Base-by-base conservation (phyloP, 2,888 invertebrate genomes). In the Drosophila limbata region DNA sequence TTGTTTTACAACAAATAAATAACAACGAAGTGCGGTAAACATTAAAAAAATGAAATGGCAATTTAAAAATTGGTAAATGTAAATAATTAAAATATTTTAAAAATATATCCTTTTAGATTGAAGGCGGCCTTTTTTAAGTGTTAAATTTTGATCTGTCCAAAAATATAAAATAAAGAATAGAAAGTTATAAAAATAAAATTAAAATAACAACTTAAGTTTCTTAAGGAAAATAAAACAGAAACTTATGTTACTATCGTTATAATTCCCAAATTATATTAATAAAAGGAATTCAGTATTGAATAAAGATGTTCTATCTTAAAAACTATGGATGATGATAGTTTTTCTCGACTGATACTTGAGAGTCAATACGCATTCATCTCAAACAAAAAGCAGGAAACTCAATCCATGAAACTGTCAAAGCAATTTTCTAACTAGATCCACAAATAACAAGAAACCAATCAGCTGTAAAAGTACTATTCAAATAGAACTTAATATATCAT, bases 371-470 rank as follows among this genome's bases (percentile, higher is more conserved):
- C 31, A 19, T 42, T 5, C 31, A 44, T 21, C n/a, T 31, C 6
- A n/a, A 53, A 53, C 17, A 19, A 31, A 55, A 55, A 56, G 35
- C 25, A 25, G 28, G 42, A 39, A 45, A 62, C 25, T 35, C 51
- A 28, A 61, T 37, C 21, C 42, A 31, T 48, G 33, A 53, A 44
- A 40, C 51, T 53, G 62, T 53, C 51, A 42, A 56, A 57, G 33
- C 28, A 45, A 33, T 59, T 59, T 59, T 45, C 37, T n/a, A 44
- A 59, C 44, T 31, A 37, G 48, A 42, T 17, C 39, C 19, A 45
- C 19, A 52, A 81, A 81, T 81, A 65, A 51, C 68, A 55, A 21
- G 39, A 64, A 77, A 40, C 40, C 78, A 81, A 73, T 87, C 82
- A 82, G 60, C 79, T 84, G 79, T 74, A 70, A 79, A 87, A 60